Evolutionary conservation across 2,113 vertebrate species (phyloP).

Genomic region (Geococcyx californianus): DNA sequence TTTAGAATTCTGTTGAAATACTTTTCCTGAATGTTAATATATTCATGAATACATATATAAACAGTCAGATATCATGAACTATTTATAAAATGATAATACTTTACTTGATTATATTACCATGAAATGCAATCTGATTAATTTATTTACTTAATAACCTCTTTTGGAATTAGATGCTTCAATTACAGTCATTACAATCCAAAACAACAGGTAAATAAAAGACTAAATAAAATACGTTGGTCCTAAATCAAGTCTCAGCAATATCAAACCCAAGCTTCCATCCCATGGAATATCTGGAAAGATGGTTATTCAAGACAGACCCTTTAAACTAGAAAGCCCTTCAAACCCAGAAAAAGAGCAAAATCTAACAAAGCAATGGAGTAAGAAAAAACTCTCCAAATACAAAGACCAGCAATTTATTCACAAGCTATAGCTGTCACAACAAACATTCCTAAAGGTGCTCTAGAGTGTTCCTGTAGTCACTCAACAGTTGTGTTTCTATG

Average conservation of each 20-base stretch:
- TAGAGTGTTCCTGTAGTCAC: neutral
- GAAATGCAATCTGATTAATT: constrained; percentile 63
- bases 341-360: neutral
- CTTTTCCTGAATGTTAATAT: constrained; percentile 66
- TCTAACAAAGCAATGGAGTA: rapidly evolving
- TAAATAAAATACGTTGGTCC: neutral
- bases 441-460: neutral
- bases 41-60: constrained; percentile 65
- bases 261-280: neutral
- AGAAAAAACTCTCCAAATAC: neutral
- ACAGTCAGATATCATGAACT: constrained; percentile 61
- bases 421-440: rapidly evolving
- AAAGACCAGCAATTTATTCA: neutral
- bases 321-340: neutral
- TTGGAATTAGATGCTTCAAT: constrained; percentile 43
- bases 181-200: constrained; percentile 46
- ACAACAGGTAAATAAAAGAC: constrained; percentile 52
- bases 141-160: constrained; percentile 64
- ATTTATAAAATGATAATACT: constrained; percentile 70
- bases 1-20: constrained; percentile 43
- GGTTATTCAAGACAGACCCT: neutral
- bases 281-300: neutral
- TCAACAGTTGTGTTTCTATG: rapidly evolving
- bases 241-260: neutral
- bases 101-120: constrained; percentile 64